Conservation (phyloP, 2,113 vertebrate species). For the Carlito syrichta region DNA sequence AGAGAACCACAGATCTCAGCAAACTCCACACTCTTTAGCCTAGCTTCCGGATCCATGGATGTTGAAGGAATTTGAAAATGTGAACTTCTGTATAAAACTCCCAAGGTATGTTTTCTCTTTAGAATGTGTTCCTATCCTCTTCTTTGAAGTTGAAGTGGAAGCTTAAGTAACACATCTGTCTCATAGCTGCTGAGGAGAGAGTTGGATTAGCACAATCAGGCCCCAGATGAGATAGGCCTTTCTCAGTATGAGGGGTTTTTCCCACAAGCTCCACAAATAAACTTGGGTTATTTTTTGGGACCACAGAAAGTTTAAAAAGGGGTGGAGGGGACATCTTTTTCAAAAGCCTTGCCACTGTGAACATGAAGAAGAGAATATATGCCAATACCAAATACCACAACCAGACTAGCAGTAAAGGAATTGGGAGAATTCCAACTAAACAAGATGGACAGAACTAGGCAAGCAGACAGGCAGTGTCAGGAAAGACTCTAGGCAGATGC, state of each 20-base stretch:
- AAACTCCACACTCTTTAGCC: neutral
- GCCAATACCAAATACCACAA: neutral
- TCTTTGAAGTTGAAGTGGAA: neutral
- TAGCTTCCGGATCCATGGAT: neutral
- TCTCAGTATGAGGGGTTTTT: neutral
- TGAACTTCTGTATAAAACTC: neutral
- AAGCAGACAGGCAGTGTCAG: neutral
- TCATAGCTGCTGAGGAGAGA: neutral
- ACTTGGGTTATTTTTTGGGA: neutral
- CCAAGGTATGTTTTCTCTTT: neutral
- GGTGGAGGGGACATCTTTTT: neutral
- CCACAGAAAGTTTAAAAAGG: neutral
- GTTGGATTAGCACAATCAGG: neutral
- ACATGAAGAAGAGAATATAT: neutral
- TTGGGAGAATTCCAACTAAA: neutral
- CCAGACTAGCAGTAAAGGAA: neutral
- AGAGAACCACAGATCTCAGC: neutral
- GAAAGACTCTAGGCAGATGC: neutral
- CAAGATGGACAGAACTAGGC: neutral
- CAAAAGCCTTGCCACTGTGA: neutral
- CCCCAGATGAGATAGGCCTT: neutral
- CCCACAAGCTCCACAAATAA: neutral
- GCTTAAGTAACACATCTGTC: neutral
- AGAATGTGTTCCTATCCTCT: neutral
- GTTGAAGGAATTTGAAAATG: neutral